Conservation (phyloP, 2,888 invertebrate genomes). For the Pinctada fucata region DNA sequence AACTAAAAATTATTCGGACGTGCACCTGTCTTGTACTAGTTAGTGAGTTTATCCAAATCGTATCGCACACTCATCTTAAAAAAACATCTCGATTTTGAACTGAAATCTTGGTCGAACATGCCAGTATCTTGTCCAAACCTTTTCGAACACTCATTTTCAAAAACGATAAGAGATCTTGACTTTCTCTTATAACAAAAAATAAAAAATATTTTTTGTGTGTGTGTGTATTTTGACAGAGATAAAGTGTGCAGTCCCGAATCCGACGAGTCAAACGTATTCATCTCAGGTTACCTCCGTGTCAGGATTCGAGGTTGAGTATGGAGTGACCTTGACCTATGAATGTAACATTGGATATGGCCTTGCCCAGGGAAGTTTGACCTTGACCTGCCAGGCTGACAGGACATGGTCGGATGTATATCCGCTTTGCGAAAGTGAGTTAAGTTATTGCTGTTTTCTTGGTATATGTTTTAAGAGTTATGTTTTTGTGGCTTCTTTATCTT, state of each 20-base stretch:
- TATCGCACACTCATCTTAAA: no score
- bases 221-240: not conserved
- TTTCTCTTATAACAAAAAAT: no score
- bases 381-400: constrained; percentile 32
- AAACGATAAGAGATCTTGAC: no score
- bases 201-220: no score
- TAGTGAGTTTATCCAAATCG: no score
- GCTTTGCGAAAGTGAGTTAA: constrained; percentile 25
- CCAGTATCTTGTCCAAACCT: no score
- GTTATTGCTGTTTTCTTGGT: not conserved
- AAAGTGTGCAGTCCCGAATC: not conserved
- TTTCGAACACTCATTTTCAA: no score
- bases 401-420: constrained; percentile 41
- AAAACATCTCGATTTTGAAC: no score
- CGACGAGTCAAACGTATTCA: not conserved
- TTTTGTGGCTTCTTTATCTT: not conserved
- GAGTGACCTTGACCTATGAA: constrained; percentile 27
- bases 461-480: not conserved
- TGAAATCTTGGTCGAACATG: no score
- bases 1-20: no score
- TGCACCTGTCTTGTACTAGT: no score
- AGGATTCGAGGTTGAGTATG: constrained; percentile 8
- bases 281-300: not conserved
- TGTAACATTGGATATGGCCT: constrained; percentile 44
- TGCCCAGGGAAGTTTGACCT: constrained; percentile 6